Evolutionary conservation across 1,140 invertebrate genomes (phyloP).

Genomic region (Hylaeus anthracinus): DNA sequence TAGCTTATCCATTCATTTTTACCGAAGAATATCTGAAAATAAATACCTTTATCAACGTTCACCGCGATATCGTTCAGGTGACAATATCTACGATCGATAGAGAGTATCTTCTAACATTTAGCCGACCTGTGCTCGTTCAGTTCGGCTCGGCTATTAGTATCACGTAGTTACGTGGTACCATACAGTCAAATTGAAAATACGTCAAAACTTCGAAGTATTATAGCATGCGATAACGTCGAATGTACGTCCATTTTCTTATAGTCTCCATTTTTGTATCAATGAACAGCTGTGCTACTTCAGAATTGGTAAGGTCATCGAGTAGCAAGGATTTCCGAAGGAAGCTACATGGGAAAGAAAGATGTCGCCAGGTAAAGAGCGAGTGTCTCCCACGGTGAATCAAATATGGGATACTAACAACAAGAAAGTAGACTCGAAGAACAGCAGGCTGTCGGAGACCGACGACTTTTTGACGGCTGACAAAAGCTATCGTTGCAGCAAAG

Average conservation of each 20-base stretch:
- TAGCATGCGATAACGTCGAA: too few species aligned
- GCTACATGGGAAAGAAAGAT: constrained; percentile 21
- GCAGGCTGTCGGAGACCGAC: not conserved
- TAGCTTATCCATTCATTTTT: too few species aligned
- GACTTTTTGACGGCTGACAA: constrained; percentile 13
- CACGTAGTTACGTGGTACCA: not conserved
- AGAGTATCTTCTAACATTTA: not conserved
- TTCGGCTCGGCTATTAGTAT: not conserved
- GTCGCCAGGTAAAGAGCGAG: constrained; percentile 58
- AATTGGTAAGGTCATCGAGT: too few species aligned
- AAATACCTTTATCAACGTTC: constrained; percentile 37
- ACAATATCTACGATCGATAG: constrained; percentile 44
- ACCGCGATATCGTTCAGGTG: not conserved
- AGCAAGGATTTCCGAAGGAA: not conserved
- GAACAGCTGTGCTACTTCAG: too few species aligned
- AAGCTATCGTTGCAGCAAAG: constrained; percentile 57
- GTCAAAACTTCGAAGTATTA: too few species aligned
- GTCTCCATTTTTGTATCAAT: too few species aligned
- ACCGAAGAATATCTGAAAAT: constrained; percentile 1
- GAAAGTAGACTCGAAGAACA: constrained; percentile 12
- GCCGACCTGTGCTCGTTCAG: not conserved
- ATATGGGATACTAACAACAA: constrained; percentile 16
- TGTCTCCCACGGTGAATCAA: constrained; percentile 32
- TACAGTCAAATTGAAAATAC: too few species aligned
- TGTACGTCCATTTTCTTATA: too few species aligned